phyloP scores from a whole-genome alignment of 1,140 invertebrate species.

The Apolygus lucorum region DNA sequence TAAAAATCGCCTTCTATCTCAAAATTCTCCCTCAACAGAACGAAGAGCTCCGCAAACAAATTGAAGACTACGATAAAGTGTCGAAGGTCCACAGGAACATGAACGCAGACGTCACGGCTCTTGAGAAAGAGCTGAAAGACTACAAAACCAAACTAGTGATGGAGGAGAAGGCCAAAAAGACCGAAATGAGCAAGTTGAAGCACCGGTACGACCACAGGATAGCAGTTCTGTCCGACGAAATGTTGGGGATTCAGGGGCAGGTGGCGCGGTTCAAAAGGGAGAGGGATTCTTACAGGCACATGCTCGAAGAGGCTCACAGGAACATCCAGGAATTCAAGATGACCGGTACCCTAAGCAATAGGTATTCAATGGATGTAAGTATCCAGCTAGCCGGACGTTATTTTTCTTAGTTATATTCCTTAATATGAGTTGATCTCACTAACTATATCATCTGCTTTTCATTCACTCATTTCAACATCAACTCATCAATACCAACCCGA shows the following conservation, averaged over 20 bases:
- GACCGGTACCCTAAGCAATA: conserved; percentile 18
- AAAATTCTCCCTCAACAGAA: conserved; percentile 44
- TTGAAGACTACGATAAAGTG: conserved; percentile 78
- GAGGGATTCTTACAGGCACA: conserved; percentile 82
- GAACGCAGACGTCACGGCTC: conserved; percentile 58
- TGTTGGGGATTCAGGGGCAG: conserved; percentile 72
- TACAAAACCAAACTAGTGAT: conserved; percentile 59
- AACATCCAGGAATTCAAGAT: conserved; percentile 65
- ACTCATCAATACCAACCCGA: too few relatives aligned
- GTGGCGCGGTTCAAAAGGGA: conserved; percentile 72
- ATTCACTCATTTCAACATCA: too few relatives aligned
- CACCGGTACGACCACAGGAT: conserved; percentile 81
- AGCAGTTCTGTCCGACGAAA: conserved; percentile 73
- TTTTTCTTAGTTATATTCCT: too few relatives aligned
- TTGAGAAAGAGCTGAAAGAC: conserved; percentile 66
- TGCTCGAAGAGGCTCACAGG: conserved; percentile 76
- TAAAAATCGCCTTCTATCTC: background rate
- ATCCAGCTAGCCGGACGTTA: too few relatives aligned
- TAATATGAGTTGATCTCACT: too few relatives aligned
- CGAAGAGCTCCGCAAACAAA: conserved; percentile 68
- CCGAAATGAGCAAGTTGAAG: conserved; percentile 75
- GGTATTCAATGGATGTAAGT: conserved; percentile 14
- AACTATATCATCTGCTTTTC: too few relatives aligned
- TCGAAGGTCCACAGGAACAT: conserved; percentile 69
- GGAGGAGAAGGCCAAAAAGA: conserved; percentile 70